phyloP scores from a whole-genome alignment of 2,888 invertebrate species.

The Acrobasis suavella region DNA sequence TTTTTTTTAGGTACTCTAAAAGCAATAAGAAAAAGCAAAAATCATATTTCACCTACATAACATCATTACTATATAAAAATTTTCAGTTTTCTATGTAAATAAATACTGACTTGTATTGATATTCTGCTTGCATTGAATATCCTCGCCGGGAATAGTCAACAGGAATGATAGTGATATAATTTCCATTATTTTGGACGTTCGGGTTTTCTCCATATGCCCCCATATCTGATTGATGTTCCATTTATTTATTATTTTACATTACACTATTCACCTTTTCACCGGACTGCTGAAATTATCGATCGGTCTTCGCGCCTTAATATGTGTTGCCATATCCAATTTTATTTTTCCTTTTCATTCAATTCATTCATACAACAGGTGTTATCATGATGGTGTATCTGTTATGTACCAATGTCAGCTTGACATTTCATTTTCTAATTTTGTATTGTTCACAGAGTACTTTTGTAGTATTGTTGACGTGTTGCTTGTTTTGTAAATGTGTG shows the following conservation, averaged over 20 bases:
- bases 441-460: too few species aligned
- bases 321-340: conserved; percentile 41
- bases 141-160: conserved; percentile 82
- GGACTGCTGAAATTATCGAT: conserved; percentile 54
- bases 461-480: conserved; percentile 1
- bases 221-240: conserved; percentile 77
- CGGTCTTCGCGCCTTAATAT: conserved; percentile 53
- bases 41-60: not conserved
- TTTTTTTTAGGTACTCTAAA: not conserved
- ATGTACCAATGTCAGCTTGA: not conserved
- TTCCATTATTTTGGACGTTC: conserved; percentile 76
- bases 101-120: conserved; percentile 78
- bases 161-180: conserved; percentile 83
- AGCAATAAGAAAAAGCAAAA: too few species aligned
- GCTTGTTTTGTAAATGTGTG: not conserved
- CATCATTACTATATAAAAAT: not conserved
- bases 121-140: conserved; percentile 81
- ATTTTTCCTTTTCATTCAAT: not conserved
- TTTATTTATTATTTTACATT: conserved; percentile 41
- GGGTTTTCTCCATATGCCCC: conserved; percentile 75
- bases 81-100: not conserved
- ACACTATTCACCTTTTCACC: conserved; percentile 29
- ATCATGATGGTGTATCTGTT: too few species aligned
- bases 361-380: conserved; percentile 2
- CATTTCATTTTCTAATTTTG: too few species aligned